Base-by-base conservation (phyloP, 2,113 vertebrate species). In the Romanogobio albipinnatus region DNA sequence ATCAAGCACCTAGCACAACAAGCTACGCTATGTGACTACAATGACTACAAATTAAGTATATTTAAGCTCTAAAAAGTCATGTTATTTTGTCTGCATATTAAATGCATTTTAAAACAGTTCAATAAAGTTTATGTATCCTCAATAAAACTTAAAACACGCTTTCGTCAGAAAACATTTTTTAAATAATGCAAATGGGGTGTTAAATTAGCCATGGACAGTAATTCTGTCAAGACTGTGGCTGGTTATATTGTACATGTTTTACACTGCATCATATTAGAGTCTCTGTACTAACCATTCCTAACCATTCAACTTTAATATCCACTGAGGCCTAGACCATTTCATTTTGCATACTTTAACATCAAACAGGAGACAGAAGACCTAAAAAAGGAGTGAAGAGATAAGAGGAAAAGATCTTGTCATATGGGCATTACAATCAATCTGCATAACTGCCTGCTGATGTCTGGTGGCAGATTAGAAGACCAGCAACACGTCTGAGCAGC, bases 291-390 rank as follows among this genome's bases (percentile, higher is more conserved):
- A 15, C 15, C 77, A 79, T 47, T 81, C 43, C 49, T 10, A 15
- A 62, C 13, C 59, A 80, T 80, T 64, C 39, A 80, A 49, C 8
- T 80, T 64, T 80, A 80, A 64, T 45, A 29, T n/a, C n/a, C 22
- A 19, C 43, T 22, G 56, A 61, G 10, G 19, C 4, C 17, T 29
- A 49, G 2, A 66, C 4, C 6, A 4, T 49, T 62, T 39, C 13
- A 6, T 75, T 75, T 75, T 76, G 24, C n/a, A n/a, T 29, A 26
- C 6, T 59, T 24, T 19, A 56, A 10, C 29, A 58, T 22, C 58
- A 1, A 75, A 47, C 11, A 39, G 19, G 62, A 79, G 10, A 58
- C n/a, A 78, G 53, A 24, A 62, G 56, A 58, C 13, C 10, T 15
- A 51, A 51, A 51, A 64, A 51, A 68, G 61, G 26, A 29, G 66